Evolutionary conservation across 2,888 invertebrate species (phyloP), one percentile per base, ranked within the genome.

Genomic region (Eulithis testata): DNA sequence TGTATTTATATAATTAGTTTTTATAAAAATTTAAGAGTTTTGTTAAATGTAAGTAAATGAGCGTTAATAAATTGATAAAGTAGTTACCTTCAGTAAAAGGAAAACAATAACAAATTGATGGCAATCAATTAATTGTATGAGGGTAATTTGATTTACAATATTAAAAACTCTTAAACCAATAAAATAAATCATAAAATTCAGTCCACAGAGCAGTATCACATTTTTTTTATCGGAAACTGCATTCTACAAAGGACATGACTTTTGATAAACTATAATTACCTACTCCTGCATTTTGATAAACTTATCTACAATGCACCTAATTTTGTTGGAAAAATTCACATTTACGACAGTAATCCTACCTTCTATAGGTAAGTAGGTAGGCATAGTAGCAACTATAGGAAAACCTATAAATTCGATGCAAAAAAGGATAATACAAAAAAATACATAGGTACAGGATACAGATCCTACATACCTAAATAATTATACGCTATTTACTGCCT

Each of bases 201-300:
- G 8, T 40, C 8, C 40, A 40, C 1, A 4, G 4, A 8, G 40
- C 9, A 21, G 21, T 21, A 40, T 11, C 9, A 11, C 9, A 14
- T 3, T 27, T 3, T 45, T 31, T 56, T 56, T 45, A 56, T 56
- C 12, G 7, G 4, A 31, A 51, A 43, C 21, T 51, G 51, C 50
- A 55, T 11, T n/a, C 36, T 2, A 9, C 21, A 21, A 49, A 43
- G 9, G n/a, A 44, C 21, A 4, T 40, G 40, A 58, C 49, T 49
- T 49, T 8, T 21, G 59, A 59, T 58, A 47, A 40, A 49, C 58
- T 2, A 21, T 21, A 21, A 21, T 21, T 21, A 21, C 21, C 21
- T 21, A 58, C 43, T 31, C 50, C 36, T 50, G 58, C 58, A 58
- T 51, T 31, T 51, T 12, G 59, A 59, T 51, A 31, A 51, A 21